Percentiles rank a stretch among this genome's conserved stretches.
Conservation (phyloP, 1,140 invertebrate genomes). For the Pseudomyrmex dendroicus region DNA sequence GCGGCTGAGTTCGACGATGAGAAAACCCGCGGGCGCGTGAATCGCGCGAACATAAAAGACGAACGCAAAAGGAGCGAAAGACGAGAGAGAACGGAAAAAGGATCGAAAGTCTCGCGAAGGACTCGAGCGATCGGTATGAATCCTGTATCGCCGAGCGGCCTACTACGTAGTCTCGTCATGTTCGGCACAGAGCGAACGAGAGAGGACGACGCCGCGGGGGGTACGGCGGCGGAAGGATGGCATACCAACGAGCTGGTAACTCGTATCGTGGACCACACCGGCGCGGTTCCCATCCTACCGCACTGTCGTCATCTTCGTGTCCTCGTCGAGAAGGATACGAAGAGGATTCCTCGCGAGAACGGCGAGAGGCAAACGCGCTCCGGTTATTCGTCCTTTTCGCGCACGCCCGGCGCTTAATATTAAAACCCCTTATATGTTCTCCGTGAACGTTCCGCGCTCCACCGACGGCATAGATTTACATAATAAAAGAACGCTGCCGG, state of each 20-base stretch:
- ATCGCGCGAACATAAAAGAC: neutral
- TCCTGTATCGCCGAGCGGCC: conserved; percentile 62
- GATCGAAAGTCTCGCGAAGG: neutral
- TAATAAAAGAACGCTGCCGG: conserved; percentile 76
- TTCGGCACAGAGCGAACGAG: conserved; percentile 60
- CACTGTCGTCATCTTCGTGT: neutral
- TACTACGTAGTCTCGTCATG: conserved; percentile 74
- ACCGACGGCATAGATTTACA: conserved; percentile 79
- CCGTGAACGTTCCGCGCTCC: conserved; percentile 45
- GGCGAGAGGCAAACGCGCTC: neutral
- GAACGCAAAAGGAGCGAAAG: neutral
- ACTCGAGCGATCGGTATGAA: conserved; percentile 71
- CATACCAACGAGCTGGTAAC: conserved; percentile 76
- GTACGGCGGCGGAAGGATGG: conserved; percentile 55
- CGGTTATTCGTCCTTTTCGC: conserved; percentile 54
- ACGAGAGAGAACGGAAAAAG: neutral
- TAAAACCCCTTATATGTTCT: conserved; percentile 78
- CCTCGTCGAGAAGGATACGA: conserved; percentile 10
- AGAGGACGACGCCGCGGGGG: conserved; percentile 59
- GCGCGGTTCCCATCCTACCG: conserved; percentile 11
- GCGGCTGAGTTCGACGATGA: neutral
- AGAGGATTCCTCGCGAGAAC: neutral
- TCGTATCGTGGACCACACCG: conserved; percentile 57
- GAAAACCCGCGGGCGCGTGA: neutral
- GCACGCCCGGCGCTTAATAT: conserved; percentile 76